Percentiles rank a stretch among this genome's conserved stretches.
Evolutionary conservation across 2,113 vertebrate species (phyloP).

Genomic region (Charadrius vociferus): DNA sequence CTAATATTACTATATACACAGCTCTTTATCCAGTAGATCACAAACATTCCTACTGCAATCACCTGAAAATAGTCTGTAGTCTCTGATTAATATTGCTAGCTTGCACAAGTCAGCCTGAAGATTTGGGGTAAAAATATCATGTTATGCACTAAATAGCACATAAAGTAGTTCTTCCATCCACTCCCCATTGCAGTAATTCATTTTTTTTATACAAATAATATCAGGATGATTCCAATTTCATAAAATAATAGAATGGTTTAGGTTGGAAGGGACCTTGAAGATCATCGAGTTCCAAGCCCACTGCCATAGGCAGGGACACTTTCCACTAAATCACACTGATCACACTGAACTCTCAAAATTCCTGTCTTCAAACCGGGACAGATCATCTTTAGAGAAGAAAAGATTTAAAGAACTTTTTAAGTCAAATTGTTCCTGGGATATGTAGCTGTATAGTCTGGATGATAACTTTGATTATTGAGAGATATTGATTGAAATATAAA

Average conservation of each 20-base stretch:
- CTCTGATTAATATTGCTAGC: neutral
- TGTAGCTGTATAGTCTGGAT: neutral
- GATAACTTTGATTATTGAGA: neutral
- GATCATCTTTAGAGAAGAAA: neutral
- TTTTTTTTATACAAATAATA: neutral
- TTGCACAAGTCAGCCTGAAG: neutral
- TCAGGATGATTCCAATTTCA: neutral
- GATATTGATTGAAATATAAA: neutral
- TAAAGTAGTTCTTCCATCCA: neutral
- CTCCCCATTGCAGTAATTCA: neutral
- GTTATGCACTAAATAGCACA: neutral
- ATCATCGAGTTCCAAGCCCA: too few relatives aligned
- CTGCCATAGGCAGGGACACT: too few relatives aligned
- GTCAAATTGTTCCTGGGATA: neutral
- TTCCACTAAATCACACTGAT: neutral
- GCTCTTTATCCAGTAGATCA: neutral
- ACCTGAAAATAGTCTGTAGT: neutral
- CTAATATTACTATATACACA: neutral
- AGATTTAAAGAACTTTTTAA: neutral
- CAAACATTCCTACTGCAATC: neutral
- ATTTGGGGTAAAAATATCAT: neutral
- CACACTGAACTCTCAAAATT: neutral
- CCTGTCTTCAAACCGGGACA: neutral
- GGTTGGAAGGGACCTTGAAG: too few relatives aligned
- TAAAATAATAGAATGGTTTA: too few relatives aligned